phyloP scores from a whole-genome alignment of 2,113 vertebrate species.

The Thoracochromis brauschi region DNA sequence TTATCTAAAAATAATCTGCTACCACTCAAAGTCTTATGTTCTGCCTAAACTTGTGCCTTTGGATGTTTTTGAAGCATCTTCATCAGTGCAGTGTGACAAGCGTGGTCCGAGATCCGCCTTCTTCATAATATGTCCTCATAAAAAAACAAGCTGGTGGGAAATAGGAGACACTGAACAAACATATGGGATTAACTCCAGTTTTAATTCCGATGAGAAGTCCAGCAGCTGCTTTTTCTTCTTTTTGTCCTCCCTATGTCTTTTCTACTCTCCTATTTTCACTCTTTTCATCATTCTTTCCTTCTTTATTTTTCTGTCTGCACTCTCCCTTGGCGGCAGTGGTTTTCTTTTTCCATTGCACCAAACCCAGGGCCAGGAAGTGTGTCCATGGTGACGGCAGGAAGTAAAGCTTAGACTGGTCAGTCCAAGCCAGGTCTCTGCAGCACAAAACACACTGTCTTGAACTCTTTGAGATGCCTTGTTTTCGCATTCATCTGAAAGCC shows the following conservation, averaged over 20 bases:
- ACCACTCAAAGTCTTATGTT: not conserved
- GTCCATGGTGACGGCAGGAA: slow-evolving; percentile 58
- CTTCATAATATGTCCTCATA: not conserved
- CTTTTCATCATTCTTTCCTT: not conserved
- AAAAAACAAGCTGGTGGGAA: not conserved
- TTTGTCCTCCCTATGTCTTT: not conserved
- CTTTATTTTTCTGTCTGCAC: not conserved
- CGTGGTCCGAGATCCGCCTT: fast-evolving
- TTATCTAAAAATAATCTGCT: not conserved
- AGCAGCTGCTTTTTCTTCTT: slow-evolving; percentile 39
- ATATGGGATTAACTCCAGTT: slow-evolving; percentile 25
- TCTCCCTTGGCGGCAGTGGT: not conserved
- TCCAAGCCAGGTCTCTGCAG: slow-evolving; percentile 26
- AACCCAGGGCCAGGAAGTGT: slow-evolving; percentile 55
- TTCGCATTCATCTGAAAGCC: not conserved
- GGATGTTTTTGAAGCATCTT: not conserved
- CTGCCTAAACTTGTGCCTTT: not conserved
- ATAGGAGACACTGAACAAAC: slow-evolving; percentile 24
- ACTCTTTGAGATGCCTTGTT: not conserved
- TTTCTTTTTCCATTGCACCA: slow-evolving; percentile 30
- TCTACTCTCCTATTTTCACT: not conserved
- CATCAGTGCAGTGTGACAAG: not conserved
- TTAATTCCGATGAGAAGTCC: slow-evolving; percentile 30
- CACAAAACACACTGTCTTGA: not conserved
- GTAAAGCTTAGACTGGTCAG: slow-evolving; percentile 28